Percentiles rank a stretch among this genome's conserved stretches.
These are phyloP conservation scores for Lophotis ruficrista DNA, from an alignment of 2,113 vertebrate species.

Conservation along the genomic window DNA sequence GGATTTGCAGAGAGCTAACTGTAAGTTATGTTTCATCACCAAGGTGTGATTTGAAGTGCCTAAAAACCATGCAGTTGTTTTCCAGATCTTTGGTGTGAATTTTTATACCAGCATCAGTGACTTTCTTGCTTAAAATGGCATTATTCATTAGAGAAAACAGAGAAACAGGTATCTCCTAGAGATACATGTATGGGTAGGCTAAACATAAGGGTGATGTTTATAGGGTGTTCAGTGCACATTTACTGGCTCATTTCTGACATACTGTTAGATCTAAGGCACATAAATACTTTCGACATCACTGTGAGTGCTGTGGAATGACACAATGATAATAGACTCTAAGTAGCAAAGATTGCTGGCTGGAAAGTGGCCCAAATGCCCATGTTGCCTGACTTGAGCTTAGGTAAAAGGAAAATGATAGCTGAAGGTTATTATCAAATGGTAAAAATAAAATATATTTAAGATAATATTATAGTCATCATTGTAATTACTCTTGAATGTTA, in stretches of 20 bases:
- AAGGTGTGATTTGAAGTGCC: background rate
- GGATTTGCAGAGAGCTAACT: background rate
- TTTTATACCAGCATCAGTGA: background rate
- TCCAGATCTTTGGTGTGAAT: background rate
- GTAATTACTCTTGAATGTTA: background rate
- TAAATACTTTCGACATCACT: background rate
- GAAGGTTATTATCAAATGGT: background rate
- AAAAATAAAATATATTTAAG: background rate
- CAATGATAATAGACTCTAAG: background rate
- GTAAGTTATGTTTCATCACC: background rate
- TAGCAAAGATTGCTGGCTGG: background rate
- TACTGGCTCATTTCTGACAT: background rate
- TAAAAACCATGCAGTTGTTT: background rate
- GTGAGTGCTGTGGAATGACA: background rate
- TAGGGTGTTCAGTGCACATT: background rate
- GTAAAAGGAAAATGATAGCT: background rate
- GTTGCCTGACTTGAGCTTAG: background rate
- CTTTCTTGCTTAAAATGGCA: background rate
- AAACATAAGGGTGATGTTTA: background rate
- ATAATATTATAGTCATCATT: background rate
- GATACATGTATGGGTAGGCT: background rate
- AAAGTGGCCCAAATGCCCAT: background rate
- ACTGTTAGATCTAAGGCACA: background rate
- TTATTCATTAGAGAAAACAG: background rate
- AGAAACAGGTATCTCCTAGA: background rate